Percentiles rank a stretch among this genome's conserved stretches.
phyloP scores from a whole-genome alignment of 2,888 invertebrate species.

The Fragum whitleyi region DNA sequence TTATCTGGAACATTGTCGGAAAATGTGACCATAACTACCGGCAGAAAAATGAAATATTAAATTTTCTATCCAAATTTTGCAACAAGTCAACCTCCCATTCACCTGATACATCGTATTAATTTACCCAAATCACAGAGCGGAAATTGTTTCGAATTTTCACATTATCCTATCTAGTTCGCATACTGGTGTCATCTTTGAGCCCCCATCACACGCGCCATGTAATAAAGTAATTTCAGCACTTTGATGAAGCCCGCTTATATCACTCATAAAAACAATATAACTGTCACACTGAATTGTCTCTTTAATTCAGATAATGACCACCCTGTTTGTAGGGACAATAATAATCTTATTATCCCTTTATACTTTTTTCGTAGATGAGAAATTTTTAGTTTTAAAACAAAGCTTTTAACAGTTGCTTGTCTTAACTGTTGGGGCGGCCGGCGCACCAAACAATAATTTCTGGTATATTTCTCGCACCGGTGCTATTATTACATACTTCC shows the following conservation, averaged over 20 bases:
- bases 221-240: slow-evolving; percentile 11
- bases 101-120: background rate
- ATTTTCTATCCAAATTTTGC: background rate
- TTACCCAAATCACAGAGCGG: background rate
- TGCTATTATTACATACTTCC: no score
- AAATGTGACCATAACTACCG: no score
- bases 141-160: background rate
- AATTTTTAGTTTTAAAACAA: no score
- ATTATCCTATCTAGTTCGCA: background rate
- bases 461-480: no score
- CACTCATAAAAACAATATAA: slow-evolving; percentile 11
- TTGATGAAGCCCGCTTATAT: slow-evolving; percentile 7
- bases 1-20: no score
- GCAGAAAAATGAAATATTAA: no score
- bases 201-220: background rate
- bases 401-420: no score
- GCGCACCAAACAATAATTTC: no score
- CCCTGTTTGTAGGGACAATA: background rate
- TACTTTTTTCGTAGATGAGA: no score
- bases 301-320: slow-evolving; percentile 5
- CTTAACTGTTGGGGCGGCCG: no score
- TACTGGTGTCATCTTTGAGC: background rate
- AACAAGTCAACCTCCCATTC: background rate
- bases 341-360: background rate
- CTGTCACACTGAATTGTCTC: slow-evolving; percentile 9